Percentiles rank a stretch among this genome's conserved stretches.
These are phyloP conservation scores for Cichlasoma orientale DNA, from an alignment of 2,797 vertebrate genomes.

Conservation along the genomic window DNA sequence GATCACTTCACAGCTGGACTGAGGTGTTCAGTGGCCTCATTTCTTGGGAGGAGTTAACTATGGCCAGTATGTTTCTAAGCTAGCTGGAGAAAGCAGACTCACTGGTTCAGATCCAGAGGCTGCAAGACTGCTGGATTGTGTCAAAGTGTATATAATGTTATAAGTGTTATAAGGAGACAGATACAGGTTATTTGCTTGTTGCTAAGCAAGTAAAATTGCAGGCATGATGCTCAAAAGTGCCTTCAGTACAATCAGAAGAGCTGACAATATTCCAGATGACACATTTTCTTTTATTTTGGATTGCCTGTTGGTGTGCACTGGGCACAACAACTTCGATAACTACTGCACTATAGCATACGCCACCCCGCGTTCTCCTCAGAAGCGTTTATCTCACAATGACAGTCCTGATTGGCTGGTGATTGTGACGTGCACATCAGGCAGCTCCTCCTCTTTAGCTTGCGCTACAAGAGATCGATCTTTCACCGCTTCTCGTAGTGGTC, in stretches of 20 bases:
- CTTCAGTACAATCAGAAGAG: not conserved
- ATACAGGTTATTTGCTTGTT: not conserved
- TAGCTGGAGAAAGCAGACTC: not conserved
- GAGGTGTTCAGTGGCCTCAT: too few relatives aligned
- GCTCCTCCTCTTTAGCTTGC: too few relatives aligned
- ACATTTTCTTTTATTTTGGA: not conserved
- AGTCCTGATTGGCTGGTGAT: not conserved
- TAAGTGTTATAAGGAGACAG: not conserved
- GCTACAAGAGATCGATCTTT: too few relatives aligned
- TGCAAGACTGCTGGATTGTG: too few relatives aligned
- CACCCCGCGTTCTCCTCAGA: not conserved
- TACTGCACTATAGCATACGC: not conserved
- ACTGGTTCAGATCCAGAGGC: not conserved
- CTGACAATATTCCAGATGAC: not conserved
- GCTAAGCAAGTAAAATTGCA: not conserved
- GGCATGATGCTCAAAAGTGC: not conserved
- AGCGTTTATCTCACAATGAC: not conserved
- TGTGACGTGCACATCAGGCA: too few relatives aligned
- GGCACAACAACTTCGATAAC: not conserved
- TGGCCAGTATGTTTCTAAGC: fast-evolving
- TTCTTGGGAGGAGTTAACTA: not conserved
- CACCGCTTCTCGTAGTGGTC: too few relatives aligned
- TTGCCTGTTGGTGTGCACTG: not conserved
- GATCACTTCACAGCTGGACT: not conserved
- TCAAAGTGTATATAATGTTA: not conserved